Evolutionary conservation across 2,113 vertebrate species (phyloP).

Genomic region (Meles meles): DNA sequence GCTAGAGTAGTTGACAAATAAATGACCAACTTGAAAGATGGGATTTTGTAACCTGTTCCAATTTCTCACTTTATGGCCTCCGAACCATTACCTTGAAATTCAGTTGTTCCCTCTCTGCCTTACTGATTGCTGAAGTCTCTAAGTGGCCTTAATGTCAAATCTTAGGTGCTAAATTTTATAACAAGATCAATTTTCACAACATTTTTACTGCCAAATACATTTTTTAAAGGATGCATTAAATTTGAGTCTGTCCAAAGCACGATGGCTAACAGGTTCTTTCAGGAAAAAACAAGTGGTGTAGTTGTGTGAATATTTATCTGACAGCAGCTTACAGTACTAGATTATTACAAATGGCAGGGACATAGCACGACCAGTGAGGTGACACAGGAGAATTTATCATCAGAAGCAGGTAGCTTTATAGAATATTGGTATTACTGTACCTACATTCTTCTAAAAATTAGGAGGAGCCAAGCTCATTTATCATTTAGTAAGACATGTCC

Average conservation of each 20-base stretch:
- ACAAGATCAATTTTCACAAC: conserved; percentile 74
- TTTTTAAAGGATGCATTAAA: conserved; percentile 68
- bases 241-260: conserved; percentile 54
- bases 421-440: conserved; percentile 61
- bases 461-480: conserved; percentile 59
- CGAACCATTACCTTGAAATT: conserved; percentile 61
- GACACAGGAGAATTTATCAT: conserved; percentile 64
- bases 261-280: conserved; percentile 57
- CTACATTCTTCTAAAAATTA: conserved; percentile 59
- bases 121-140: conserved; percentile 58
- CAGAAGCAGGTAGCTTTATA: conserved; percentile 60
- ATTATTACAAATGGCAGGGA: conserved; percentile 56
- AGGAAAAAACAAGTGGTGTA: conserved; percentile 41
- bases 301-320: conserved; percentile 52
- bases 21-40: conserved; percentile 58
- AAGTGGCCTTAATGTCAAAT: conserved; percentile 71
- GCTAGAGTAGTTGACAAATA: conserved; percentile 58
- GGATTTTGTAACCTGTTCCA: conserved; percentile 30
- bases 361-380: conserved; percentile 27
- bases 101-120: conserved; percentile 60
- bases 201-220: conserved; percentile 66
- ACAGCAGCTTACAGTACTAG: conserved; percentile 43
- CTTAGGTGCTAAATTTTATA: conserved; percentile 66
- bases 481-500: conserved; percentile 61
- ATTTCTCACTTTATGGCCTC: conserved; percentile 49